Percentiles rank a stretch among this genome's conserved stretches.
Evolutionary conservation across 2,888 invertebrate genomes (phyloP).

Genomic region (Endotricha flammealis): DNA sequence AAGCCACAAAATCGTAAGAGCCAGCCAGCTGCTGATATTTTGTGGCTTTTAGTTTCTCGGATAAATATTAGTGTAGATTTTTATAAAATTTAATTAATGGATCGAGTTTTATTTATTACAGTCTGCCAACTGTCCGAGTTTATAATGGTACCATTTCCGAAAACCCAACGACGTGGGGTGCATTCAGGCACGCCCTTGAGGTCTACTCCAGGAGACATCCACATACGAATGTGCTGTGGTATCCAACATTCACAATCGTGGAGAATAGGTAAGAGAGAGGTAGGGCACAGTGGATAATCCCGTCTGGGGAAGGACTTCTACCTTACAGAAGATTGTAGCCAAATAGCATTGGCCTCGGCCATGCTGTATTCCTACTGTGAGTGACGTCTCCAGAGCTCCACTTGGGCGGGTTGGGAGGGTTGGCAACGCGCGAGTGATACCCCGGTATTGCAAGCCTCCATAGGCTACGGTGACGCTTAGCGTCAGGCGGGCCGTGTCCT

Average conservation of each 20-base stretch:
- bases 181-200: conserved; percentile 59
- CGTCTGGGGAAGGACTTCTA: too few species aligned
- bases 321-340: neutral
- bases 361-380: neutral
- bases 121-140: conserved; percentile 65
- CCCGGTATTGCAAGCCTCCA: too few species aligned
- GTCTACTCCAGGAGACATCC: conserved; percentile 29
- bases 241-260: conserved; percentile 74
- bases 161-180: conserved; percentile 84
- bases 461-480: too few species aligned
- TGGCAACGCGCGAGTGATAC: too few species aligned
- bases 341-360: neutral
- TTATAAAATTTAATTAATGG: too few species aligned
- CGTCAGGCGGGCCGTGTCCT: neutral
- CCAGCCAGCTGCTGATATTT: too few species aligned
- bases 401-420: too few species aligned
- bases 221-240: conserved; percentile 80
- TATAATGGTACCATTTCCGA: conserved; percentile 84
- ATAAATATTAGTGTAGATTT: too few species aligned
- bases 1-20: too few species aligned
- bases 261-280: conserved; percentile 65
- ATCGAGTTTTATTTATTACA: conserved; percentile 27
- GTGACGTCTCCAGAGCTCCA: neutral
- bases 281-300: too few species aligned
- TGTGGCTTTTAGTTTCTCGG: neutral